These are phyloP conservation scores for Coreius guichenoti DNA, from an alignment of 2,797 vertebrate species.

Conservation along the genomic window DNA sequence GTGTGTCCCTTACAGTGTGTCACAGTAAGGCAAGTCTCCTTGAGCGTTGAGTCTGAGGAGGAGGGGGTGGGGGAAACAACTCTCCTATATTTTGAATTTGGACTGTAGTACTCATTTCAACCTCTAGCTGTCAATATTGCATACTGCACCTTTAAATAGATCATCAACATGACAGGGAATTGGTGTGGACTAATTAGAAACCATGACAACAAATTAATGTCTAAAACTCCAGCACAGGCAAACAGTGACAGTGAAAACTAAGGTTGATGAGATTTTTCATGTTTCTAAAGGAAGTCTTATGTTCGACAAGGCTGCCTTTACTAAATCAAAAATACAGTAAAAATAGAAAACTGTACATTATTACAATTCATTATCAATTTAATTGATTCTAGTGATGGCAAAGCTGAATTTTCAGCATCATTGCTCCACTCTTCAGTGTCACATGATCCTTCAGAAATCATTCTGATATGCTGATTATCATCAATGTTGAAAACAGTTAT, in stretches of 20 bases:
- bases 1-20: too few species aligned
- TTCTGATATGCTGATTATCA: not conserved
- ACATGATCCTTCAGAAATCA: not conserved
- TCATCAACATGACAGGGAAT: not conserved
- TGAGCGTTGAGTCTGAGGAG: too few species aligned
- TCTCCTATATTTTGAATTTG: too few species aligned
- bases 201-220: not conserved
- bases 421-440: not conserved
- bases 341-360: not conserved
- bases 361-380: not conserved
- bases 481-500: not conserved
- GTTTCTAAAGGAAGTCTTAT: not conserved
- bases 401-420: not conserved
- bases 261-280: not conserved
- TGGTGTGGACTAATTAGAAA: not conserved
- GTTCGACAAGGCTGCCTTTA: not conserved
- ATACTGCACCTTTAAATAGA: too few species aligned
- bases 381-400: not conserved
- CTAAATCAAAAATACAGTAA: not conserved
- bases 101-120: too few species aligned
- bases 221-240: not conserved
- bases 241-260: too few species aligned
- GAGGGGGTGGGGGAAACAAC: too few species aligned
- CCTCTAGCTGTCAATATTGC: too few species aligned
- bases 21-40: too few species aligned